Base-by-base conservation (phyloP, 2,113 vertebrate species). In the Channa maculata region DNA sequence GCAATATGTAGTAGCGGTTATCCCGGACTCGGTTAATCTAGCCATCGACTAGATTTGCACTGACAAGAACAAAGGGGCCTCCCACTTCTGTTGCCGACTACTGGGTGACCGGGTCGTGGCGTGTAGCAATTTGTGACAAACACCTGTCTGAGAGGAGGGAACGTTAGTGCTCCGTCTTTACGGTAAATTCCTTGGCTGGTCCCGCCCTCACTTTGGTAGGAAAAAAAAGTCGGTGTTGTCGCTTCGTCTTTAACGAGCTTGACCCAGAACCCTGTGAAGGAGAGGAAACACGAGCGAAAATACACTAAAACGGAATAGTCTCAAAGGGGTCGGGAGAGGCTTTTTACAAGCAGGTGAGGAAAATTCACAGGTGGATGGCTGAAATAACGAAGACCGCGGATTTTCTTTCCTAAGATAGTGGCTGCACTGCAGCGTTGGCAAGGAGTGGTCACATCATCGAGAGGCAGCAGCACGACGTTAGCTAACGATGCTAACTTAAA, bases 391-490 rank as follows among this genome's bases (percentile, higher is more conserved):
- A 15, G 48, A 37, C 3, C 12, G 33, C 4, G 1, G 43, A 43
- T 60, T 36, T 38, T 14, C 39, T 39, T 39, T 38, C n/a, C 44
- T 6, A 44, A 66, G 45, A 63, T 71, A 81, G 14, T 43, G 45
- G 71, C 10, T 75, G 66, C 79, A 86, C 79, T 87, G 91, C 91
- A 88, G 90, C 87, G 91, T 82, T 89, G 88, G 83, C 84, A 91
- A 92, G 92, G 92, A 92, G 92, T 91, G 92, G 90, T 89, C 92
- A 62, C 77, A 61, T 63, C 80, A 84, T 65, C 83, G 78, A 80
- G 83, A 79, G 75, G 87, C 76, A 52, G 37, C 34, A 55, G 36
- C 82, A 85, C 90, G 84, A 70, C 11, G 55, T n/a, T 85, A 79
- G 80, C 90, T 65, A 50, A 4, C 57, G 5, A 59, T 48, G 88